Evolutionary conservation across 2,113 vertebrate genomes (phyloP).

Genomic region (Carollia perspicillata): DNA sequence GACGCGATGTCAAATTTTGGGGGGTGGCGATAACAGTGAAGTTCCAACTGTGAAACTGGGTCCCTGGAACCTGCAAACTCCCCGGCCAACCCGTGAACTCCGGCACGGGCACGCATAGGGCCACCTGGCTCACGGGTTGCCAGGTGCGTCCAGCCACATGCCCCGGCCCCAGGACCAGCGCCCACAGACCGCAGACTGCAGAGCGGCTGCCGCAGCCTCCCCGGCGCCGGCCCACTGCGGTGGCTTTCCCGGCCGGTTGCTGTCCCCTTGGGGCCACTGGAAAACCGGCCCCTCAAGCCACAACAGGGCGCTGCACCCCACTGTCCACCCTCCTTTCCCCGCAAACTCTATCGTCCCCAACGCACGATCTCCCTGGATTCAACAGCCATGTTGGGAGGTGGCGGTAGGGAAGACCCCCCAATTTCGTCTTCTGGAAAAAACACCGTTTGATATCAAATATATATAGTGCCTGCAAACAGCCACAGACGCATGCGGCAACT

Average conservation of each 20-base stretch:
- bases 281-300: constrained; percentile 52
- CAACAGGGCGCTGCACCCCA: not conserved
- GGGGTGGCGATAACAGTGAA: not conserved
- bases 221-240: not conserved
- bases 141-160: constrained; percentile 49
- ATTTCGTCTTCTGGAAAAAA: not conserved
- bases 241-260: not conserved
- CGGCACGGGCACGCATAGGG: not conserved
- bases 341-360: not conserved
- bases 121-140: constrained; percentile 9
- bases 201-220: not conserved
- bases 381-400: not conserved
- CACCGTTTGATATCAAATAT: not conserved
- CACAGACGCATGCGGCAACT: not conserved
- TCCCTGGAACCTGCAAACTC: not conserved
- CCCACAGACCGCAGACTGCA: not conserved
- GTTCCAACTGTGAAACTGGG: not conserved
- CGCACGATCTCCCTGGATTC: constrained; percentile 13
- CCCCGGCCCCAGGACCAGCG: constrained; percentile 39
- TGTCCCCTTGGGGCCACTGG: not conserved
- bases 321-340: not conserved
- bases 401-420: not conserved
- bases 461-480: not conserved
- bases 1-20: not conserved
- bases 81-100: not conserved